phyloP scores from a whole-genome alignment of 2,113 vertebrate species.

The Columbina picui region DNA sequence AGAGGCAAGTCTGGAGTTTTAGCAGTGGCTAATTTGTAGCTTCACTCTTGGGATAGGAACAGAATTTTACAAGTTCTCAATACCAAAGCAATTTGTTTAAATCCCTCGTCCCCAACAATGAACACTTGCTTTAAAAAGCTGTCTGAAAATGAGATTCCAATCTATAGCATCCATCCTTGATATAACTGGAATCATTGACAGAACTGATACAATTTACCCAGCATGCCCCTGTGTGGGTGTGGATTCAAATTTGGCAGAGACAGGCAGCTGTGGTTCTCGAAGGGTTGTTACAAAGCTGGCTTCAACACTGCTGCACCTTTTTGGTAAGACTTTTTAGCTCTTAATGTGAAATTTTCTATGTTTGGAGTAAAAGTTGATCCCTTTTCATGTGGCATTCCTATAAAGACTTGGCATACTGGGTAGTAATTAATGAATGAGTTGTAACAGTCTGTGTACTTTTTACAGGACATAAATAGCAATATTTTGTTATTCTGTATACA shows the following conservation, averaged over 20 bases:
- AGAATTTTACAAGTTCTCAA: background rate
- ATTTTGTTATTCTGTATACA: background rate
- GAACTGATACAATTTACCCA: background rate
- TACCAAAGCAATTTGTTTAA: background rate
- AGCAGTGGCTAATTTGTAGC: constrained; percentile 5
- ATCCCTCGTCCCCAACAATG: background rate
- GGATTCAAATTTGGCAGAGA: background rate
- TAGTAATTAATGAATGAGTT: background rate
- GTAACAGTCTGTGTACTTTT: background rate
- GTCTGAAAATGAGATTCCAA: background rate
- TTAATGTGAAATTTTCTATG: background rate
- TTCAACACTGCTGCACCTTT: background rate
- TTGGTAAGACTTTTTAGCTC: background rate
- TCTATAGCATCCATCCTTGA: background rate
- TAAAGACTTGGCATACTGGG: background rate
- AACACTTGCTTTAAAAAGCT: background rate
- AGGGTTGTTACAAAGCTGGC: fast-evolving
- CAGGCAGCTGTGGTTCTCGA: background rate
- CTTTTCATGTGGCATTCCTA: fast-evolving
- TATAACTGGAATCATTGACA: background rate
- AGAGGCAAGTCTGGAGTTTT: constrained; percentile 16
- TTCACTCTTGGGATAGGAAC: background rate
- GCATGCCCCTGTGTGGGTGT: background rate
- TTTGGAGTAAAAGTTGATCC: background rate
- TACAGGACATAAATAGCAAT: background rate